phyloP scores from a whole-genome alignment of 2,113 vertebrate species.

The Chrysochloris asiatica region DNA sequence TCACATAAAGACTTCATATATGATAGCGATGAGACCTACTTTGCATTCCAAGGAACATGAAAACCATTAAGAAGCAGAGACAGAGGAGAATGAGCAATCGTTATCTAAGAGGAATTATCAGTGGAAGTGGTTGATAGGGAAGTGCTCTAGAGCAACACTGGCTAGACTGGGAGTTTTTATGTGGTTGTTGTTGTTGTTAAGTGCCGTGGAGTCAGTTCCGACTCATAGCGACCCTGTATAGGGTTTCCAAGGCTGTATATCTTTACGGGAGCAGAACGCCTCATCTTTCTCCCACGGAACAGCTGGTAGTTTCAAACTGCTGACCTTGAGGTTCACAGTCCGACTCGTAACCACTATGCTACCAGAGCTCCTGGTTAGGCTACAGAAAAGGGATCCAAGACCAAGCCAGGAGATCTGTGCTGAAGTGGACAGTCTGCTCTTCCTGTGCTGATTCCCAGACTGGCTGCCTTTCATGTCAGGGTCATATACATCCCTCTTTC shows the following conservation, averaged over 20 bases:
- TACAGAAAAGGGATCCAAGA: background rate
- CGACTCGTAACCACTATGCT: too few species aligned
- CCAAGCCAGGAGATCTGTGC: background rate
- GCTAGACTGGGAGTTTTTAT: too few species aligned
- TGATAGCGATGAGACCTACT: background rate
- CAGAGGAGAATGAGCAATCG: background rate
- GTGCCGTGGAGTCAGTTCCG: too few species aligned
- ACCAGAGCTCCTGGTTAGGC: too few species aligned
- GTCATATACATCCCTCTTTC: background rate
- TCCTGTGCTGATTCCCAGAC: background rate
- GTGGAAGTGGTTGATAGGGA: background rate
- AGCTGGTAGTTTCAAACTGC: too few species aligned
- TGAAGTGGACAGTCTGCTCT: background rate
- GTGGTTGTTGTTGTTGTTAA: too few species aligned
- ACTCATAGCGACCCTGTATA: too few species aligned
- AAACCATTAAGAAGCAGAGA: background rate
- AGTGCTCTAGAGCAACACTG: background rate
- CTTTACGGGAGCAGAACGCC: too few species aligned
- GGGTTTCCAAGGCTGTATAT: too few species aligned
- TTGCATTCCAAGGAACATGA: background rate
- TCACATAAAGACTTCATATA: background rate
- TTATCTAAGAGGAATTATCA: background rate
- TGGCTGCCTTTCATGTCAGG: rapidly evolving
- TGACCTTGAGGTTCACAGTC: too few species aligned
- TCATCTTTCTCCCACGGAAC: too few species aligned